Evolutionary conservation across 2,888 invertebrate species (phyloP).

Genomic region (Lasius fuliginosus): DNA sequence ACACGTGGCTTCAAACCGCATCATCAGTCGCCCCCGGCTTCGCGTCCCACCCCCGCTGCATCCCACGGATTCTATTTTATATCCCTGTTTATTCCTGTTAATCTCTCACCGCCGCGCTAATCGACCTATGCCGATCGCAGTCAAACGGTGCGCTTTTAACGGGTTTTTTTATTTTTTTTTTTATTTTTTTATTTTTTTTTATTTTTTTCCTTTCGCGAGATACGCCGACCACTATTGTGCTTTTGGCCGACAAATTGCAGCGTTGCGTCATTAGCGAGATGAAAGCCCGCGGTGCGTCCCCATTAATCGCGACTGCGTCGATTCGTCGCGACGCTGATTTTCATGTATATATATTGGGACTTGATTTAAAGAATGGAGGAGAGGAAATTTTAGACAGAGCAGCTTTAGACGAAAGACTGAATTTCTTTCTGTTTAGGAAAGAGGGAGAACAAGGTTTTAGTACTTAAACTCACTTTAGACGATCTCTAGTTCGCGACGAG

Average conservation of each 20-base stretch:
- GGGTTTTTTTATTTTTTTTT: constrained; percentile 77
- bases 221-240: constrained; percentile 76
- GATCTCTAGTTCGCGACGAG: not conserved
- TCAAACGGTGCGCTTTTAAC: constrained; percentile 77
- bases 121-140: constrained; percentile 47
- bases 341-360: not conserved
- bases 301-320: constrained; percentile 42
- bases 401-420: not conserved
- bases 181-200: not conserved
- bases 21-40: constrained; percentile 53
- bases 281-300: constrained; percentile 37
- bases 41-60: not conserved
- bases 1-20: constrained; percentile 65
- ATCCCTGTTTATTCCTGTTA: constrained; percentile 48
- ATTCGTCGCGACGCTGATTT: constrained; percentile 31
- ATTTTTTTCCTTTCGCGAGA: constrained; percentile 62
- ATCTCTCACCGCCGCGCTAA: constrained; percentile 24
- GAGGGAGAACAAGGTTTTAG: not conserved
- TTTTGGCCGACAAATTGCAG: constrained; percentile 79
- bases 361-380: not conserved
- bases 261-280: constrained; percentile 78
- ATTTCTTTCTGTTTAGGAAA: not conserved
- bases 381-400: not conserved
- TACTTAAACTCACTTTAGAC: not conserved
- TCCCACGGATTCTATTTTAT: constrained; percentile 27